Conservation (phyloP, 1,140 invertebrate genomes). For the Leptinotarsa defecta region DNA sequence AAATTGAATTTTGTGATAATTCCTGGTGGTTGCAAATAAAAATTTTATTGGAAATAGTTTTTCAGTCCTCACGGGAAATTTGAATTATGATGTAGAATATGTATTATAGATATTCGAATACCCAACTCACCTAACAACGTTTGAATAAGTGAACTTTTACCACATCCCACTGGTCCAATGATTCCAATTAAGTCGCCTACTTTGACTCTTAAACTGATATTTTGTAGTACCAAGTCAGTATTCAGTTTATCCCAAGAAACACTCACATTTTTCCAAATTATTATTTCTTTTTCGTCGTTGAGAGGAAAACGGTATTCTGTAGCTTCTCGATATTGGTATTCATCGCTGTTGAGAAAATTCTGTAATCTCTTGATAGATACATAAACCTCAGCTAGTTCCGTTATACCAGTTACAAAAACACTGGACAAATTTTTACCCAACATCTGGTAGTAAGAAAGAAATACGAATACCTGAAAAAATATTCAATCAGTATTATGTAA, state of each 20-base stretch:
- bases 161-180: slow-evolving; percentile 68
- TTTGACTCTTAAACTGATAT: slow-evolving; percentile 60
- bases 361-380: slow-evolving; percentile 65
- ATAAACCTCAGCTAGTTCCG: slow-evolving; percentile 63
- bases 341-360: slow-evolving; percentile 59
- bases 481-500: too few species aligned
- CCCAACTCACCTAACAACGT: slow-evolving; percentile 59
- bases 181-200: slow-evolving; percentile 65
- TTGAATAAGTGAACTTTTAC: slow-evolving; percentile 62
- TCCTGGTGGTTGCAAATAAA: too few species aligned
- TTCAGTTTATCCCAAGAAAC: slow-evolving; percentile 57
- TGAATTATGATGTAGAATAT: too few species aligned
- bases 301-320: neutral
- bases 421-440: slow-evolving; percentile 67
- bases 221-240: slow-evolving; percentile 54
- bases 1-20: too few species aligned
- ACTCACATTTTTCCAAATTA: slow-evolving; percentile 50
- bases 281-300: neutral
- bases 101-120: too few species aligned
- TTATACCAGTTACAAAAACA: slow-evolving; percentile 71
- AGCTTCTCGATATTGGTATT: slow-evolving; percentile 44
- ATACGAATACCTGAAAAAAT: slow-evolving; percentile 61
- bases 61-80: too few species aligned
- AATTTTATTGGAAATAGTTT: too few species aligned
- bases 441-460: slow-evolving; percentile 66